These are phyloP conservation scores for Yponomeuta sedellus DNA, from an alignment of 2,888 invertebrate species.

Conservation along the genomic window DNA sequence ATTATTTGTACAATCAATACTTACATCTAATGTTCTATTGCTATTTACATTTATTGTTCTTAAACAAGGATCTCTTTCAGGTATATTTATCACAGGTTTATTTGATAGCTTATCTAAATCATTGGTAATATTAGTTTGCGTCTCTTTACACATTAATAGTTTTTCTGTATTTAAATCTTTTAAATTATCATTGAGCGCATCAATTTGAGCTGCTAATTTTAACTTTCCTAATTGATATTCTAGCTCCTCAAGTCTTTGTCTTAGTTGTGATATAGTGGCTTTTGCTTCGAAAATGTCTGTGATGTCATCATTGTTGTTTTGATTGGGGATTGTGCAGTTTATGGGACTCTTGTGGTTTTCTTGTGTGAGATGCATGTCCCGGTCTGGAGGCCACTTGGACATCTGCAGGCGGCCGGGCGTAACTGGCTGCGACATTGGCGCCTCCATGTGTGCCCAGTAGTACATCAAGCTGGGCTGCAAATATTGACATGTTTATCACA, in stretches of 20 bases:
- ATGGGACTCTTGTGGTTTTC: constrained; percentile 43
- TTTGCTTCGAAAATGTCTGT: constrained; percentile 59
- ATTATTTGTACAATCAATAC: constrained; percentile 38
- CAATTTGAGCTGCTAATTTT: constrained; percentile 53
- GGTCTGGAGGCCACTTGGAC: constrained; percentile 83
- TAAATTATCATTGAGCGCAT: constrained; percentile 50
- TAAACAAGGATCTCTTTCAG: constrained; percentile 49
- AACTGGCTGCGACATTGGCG: constrained; percentile 78
- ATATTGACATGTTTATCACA: constrained; percentile 2
- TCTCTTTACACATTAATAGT: constrained; percentile 43
- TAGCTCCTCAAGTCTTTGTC: constrained; percentile 52
- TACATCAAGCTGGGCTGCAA: constrained; percentile 92
- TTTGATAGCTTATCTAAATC: constrained; percentile 45
- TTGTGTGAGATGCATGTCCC: constrained; percentile 38
- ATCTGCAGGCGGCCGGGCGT: constrained; percentile 86
- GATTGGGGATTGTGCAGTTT: constrained; percentile 41
- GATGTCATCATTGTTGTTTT: constrained; percentile 60
- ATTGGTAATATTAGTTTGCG: constrained; percentile 44
- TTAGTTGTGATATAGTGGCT: constrained; percentile 51
- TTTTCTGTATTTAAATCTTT: constrained; percentile 36
- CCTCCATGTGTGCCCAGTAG: constrained; percentile 91
- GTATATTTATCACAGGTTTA: constrained; percentile 65
- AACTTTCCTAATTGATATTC: constrained; percentile 60
- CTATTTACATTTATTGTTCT: constrained; percentile 61
- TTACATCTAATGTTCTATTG: constrained; percentile 55